Percentiles rank a stretch among this genome's conserved stretches.
Evolutionary conservation across 1,140 invertebrate genomes (phyloP).

Genomic region (Bombyx mori): ASM3026992v2 NC_085118.1:1023001-1023500

Average conservation of each 20-base stretch:
- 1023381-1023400: too few species aligned
- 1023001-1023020: too few species aligned
- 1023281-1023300: conserved; percentile 93
- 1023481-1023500: too few species aligned
- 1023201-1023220: conserved; percentile 91
- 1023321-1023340: conserved; percentile 92
- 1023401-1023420: too few species aligned
- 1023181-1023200: conserved; percentile 93
- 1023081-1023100: too few species aligned
- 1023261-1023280: conserved; percentile 96
- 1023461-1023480: too few species aligned
- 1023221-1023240: conserved; percentile 85
- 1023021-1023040: too few species aligned
- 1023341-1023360: conserved; percentile 91
- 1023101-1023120: background rate
- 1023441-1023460: too few species aligned
- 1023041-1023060: too few species aligned
- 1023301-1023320: conserved; percentile 95
- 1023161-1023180: conserved; percentile 89
- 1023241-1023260: conserved; percentile 88
- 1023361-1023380: conserved; percentile 22
- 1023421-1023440: too few species aligned
- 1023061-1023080: too few species aligned
- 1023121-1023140: background rate
- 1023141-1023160: background rate